Base-by-base conservation (phyloP, 2,888 invertebrate species). In the Alsophila aescularia region DNA sequence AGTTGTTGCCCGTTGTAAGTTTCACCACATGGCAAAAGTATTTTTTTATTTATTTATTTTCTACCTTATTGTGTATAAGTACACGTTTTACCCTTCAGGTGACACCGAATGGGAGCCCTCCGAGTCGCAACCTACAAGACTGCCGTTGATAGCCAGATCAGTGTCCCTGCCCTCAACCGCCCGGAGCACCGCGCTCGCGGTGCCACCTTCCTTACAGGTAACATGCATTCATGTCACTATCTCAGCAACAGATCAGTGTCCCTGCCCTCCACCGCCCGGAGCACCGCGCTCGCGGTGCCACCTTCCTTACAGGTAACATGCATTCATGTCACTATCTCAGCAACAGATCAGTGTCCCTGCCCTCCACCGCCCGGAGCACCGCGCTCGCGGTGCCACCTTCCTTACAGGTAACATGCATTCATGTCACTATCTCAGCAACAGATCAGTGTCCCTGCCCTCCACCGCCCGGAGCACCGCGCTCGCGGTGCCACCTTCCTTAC, bases 91-190 rank as follows among this genome's bases (percentile, higher is more conserved):
- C 16, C 7, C 2, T n/a, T 0, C 74, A 94, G 94, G 93, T 73
- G 96, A 95, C 72, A 92, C 95, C 10, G 96, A 96, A 67, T 96
- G 96, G 93, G 96, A 96, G 73, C 93, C 93, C 2, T 93, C 94
- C 51, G 95, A 94, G 68, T 88, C 91, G 34, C 95, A 94, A 42
- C 60, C 77, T 1, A 60, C 73, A n/a, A 70, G 75, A 31, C 70
- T 73, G 67, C 79, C 75, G 14, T 73, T 73, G 36, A 76, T 72
- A 13, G 73, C 71, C 37, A 82, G 82, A 45, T 70, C 83, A 0
- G 81, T 72, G 0, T 74, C 77, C 0, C 64, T 77, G 18, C 74
- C 81, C 0, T 73, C 77, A 29, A 75, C 83, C 24, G 83, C 77
- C 44, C 78, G 83, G 13, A 87, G 85, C 66, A 85, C 86, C 0